A percentile compares a stretch with the other conserved stretches of the same genome.
Evolutionary conservation across 1,140 invertebrate genomes (phyloP).

Genomic region (Drosophila neocordata): DNA sequence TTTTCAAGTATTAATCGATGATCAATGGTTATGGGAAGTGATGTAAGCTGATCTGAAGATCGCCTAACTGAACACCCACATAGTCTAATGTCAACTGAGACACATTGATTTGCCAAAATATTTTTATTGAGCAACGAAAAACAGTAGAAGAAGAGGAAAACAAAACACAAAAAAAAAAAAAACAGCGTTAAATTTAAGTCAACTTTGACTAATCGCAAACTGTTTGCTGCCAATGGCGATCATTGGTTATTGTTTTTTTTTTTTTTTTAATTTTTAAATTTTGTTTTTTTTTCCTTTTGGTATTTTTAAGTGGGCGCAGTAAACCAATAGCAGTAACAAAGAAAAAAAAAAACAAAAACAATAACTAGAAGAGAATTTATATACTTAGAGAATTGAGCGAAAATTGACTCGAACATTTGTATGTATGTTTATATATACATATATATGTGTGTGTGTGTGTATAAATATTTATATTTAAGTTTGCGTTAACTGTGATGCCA

Average conservation of each 20-base stretch:
- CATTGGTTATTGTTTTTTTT: background rate
- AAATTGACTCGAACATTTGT: background rate
- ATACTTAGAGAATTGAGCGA: constrained; percentile 2
- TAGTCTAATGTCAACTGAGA: constrained; percentile 12
- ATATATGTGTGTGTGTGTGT: constrained; percentile 33
- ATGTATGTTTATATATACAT: background rate
- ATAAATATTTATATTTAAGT: constrained; percentile 26
- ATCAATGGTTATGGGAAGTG: background rate
- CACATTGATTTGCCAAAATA: constrained; percentile 14
- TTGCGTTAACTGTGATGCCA: constrained; percentile 29
- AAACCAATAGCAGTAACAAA: background rate
- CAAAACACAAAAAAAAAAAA: too few relatives aligned
- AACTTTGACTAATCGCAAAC: constrained; percentile 16
- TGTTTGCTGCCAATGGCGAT: background rate
- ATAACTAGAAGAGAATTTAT: constrained; percentile 4
- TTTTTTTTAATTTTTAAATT: too few relatives aligned
- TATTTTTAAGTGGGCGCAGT: constrained; percentile 10
- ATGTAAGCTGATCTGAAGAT: constrained; percentile 5
- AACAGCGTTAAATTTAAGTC: constrained; percentile 6
- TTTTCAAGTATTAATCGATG: background rate
- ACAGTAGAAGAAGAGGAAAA: too few relatives aligned
- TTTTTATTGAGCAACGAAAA: too few relatives aligned
- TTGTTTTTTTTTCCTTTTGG: background rate
- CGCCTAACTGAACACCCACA: constrained; percentile 9
- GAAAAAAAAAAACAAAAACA: too few relatives aligned